These are phyloP conservation scores for Camelus bactrianus DNA, from an alignment of 2,113 vertebrate species.

Conservation along the genomic window DNA sequence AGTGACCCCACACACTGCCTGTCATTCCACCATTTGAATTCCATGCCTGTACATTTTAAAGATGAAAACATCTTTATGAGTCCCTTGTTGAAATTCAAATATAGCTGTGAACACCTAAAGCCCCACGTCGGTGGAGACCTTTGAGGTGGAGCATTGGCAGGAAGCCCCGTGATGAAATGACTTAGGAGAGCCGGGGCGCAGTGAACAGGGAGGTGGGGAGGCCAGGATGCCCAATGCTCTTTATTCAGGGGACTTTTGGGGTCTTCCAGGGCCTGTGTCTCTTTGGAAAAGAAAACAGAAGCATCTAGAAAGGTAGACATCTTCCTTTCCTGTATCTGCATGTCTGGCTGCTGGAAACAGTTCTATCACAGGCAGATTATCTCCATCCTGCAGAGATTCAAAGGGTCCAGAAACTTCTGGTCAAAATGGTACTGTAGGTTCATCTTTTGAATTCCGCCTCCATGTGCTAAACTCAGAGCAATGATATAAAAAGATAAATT, in stretches of 20 bases:
- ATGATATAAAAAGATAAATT: neutral
- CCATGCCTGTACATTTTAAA: slow-evolving; percentile 56
- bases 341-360: neutral
- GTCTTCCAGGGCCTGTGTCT: neutral
- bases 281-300: neutral
- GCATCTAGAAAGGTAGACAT: neutral
- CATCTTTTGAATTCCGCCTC: neutral
- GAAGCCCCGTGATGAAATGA: slow-evolving; percentile 18
- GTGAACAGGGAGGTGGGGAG: neutral
- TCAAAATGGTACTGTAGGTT: neutral
- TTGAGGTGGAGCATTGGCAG: slow-evolving; percentile 55
- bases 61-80: slow-evolving; percentile 72
- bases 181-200: neutral
- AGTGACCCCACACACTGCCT: slow-evolving; percentile 68
- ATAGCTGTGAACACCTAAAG: slow-evolving; percentile 46
- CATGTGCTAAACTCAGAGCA: neutral
- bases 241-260: neutral
- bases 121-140: slow-evolving; percentile 40
- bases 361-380: neutral
- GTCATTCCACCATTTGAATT: slow-evolving; percentile 71
- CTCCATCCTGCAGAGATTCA: neutral
- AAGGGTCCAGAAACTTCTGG: neutral
- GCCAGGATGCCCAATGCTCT: neutral
- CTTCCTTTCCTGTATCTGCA: neutral
- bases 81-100: slow-evolving; percentile 79